Evolutionary conservation across 2,888 invertebrate genomes (phyloP), one percentile per base, ranked within the genome.

Genomic region (Xestobium rufovillosum): DNA sequence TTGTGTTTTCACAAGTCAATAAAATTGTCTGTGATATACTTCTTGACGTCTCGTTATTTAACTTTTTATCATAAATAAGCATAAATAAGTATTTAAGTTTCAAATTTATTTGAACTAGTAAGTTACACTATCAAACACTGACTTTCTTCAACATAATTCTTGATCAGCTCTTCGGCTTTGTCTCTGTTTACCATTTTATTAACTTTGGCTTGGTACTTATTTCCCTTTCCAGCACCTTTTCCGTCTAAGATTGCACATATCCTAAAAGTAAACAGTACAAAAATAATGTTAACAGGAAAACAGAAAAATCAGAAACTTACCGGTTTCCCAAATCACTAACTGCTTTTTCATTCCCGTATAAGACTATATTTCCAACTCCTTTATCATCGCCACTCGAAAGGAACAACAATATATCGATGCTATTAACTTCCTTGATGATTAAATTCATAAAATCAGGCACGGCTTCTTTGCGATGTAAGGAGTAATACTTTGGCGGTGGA

Each of bases 161-260:
- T 69, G 29, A 82, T 60, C 35, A 77, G 50, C 43, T 72, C 70
- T 43, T 72, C 77, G 53, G 80, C 86, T 60, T 80, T 75, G 15
- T 65, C 64, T 26, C 80, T 64, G 41, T 73, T 75, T n/a, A 68
- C 64, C 49, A 85, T 59, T 81, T 30, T 80, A 3, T 70, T 72
- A 1, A 83, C 80, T 67, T 87, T 88, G 0, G 83, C 88, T 66
- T 86, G 84, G 52, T 76, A 87, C 48, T 73, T 73, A 25, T 76
- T 77, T 33, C 80, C 76, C 55, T 82, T 82, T 28, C 76, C 79
- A 16, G 78, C 81, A 4, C 88, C 88, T 66, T 87, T 87, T 3
- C 81, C 84, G 50, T 79, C 78, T 10, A 89, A 59, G 1, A 83
- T 38, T 25, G 77, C 75, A 33, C 77, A 71, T 43, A 87, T 71